Conservation (phyloP, 2,888 invertebrate species). For the Dastarcus helophoroides region DNA sequence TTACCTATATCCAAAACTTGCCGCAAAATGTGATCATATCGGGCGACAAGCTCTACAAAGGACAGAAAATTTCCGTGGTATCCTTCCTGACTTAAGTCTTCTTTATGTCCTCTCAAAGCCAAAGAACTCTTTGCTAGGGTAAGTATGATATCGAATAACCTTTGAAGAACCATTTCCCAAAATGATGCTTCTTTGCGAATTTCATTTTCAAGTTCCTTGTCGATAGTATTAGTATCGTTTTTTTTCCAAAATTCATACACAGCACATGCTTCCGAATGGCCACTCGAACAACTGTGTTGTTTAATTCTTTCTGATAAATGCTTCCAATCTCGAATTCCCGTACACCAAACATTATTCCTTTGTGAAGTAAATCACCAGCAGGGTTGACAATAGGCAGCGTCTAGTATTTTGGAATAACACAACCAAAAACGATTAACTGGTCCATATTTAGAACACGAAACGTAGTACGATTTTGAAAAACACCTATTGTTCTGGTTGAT, state of each 20-base stretch:
- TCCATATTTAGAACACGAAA: conserved; percentile 7
- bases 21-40: conserved; percentile 15
- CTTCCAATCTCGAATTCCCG: conserved; percentile 14
- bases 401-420: conserved; percentile 6
- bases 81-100: conserved; percentile 13
- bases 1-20: conserved; percentile 16
- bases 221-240: too few species aligned
- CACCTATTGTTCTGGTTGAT: conserved; percentile 6
- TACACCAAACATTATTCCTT: conserved; percentile 5
- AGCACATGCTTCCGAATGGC: conserved; percentile 10
- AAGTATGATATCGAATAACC: conserved; percentile 14
- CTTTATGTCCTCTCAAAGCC: conserved; percentile 16
- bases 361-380: conserved; percentile 10
- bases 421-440: conserved; percentile 4
- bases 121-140: conserved; percentile 14
- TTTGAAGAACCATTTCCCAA: conserved; percentile 13
- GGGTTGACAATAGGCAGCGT: conserved; percentile 10
- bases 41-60: conserved; percentile 14
- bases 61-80: conserved; percentile 16
- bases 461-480: conserved; percentile 7
- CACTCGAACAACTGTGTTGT: conserved; percentile 10
- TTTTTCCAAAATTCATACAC: conserved; percentile 13
- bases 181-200: conserved; percentile 11
- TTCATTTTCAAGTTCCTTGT: conserved; percentile 13
- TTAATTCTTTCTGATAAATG: conserved; percentile 14